Evolutionary conservation across 2,797 vertebrate genomes (phyloP), one percentile per base, ranked within the genome.

Genomic region (Antrozous pallidus): DNA sequence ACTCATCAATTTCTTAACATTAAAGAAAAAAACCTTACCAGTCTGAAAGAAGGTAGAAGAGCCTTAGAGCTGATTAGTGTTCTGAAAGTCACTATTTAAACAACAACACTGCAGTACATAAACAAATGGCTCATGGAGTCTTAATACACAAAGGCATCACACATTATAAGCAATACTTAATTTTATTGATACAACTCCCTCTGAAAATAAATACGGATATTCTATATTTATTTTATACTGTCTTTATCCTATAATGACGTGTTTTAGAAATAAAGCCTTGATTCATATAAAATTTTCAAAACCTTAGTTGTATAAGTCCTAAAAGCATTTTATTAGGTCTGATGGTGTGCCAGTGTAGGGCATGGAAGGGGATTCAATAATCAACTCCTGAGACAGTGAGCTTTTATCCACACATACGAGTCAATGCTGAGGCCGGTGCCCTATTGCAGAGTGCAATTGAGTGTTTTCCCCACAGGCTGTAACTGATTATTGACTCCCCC

Each of bases 401-500:
- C 97, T 98, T 98, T 98, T 98, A 98, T 97, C 97, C 97, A 97
- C 97, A 96, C 95, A 79, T 98, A 94, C 94, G 96, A 96, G 95
- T 98, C 98, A 96, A 97, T 98, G 97, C 97, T 65, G 97, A 97
- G 96, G 96, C 94, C 69, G 95, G 97, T 80, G 96, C 95, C 94
- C 97, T 93, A 96, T 45, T 88, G 97, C 97, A 81, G 97, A 98
- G 97, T 91, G 96, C 96, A 83, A 97, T 73, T 96, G 92, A 97
- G 98, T 97, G 98, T 97, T 97, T 95, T 97, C 98, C 98, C 98
- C 98, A 98, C 97, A 97, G 99, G 99, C 99, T 97, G 97, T 97
- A 96, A 98, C 97, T 98, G 98, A 98, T 98, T 98, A 99, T 98
- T 98, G 98, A 98, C 98, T 98, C 98, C 97, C 98, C 98, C 98